Percentiles rank a stretch among this genome's conserved stretches.
Conservation (phyloP, 2,797 vertebrate species). For the Phalanger gymnotis region DNA sequence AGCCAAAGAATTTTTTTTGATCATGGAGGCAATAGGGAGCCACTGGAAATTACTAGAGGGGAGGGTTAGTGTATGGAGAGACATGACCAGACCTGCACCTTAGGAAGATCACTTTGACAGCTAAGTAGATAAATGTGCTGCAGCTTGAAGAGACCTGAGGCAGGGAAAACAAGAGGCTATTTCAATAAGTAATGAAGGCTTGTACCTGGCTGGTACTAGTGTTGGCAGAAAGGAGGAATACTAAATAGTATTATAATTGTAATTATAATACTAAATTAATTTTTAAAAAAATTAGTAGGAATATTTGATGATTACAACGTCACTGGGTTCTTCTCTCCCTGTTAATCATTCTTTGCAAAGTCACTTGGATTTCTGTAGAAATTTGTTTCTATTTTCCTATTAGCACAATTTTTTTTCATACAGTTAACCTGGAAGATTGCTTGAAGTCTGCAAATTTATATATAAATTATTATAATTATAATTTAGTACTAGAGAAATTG, state of each 20-base stretch:
- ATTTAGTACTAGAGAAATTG: neutral
- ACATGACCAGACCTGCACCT: neutral
- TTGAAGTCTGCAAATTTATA: conserved; percentile 79
- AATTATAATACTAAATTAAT: no score
- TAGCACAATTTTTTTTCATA: conserved; percentile 63
- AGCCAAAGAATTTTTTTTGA: neutral
- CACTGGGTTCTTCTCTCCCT: conserved; percentile 5
- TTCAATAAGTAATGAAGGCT: neutral
- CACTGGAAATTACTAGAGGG: neutral
- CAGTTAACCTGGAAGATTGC: conserved; percentile 87
- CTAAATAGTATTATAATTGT: no score
- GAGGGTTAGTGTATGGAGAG: neutral
- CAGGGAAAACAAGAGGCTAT: neutral
- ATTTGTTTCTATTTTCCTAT: conserved; percentile 41
- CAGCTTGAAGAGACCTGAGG: neutral
- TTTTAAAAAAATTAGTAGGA: neutral
- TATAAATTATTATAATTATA: no score
- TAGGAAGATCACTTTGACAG: neutral
- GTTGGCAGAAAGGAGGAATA: neutral
- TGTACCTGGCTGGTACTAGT: neutral
- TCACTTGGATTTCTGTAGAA: neutral
- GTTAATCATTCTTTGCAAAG: neutral
- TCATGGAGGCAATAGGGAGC: neutral
- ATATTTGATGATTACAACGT: neutral
- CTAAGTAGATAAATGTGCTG: neutral